phyloP scores from a whole-genome alignment of 53 echinoderm and acorn worm species.

The Luidia sarsii region DNA sequence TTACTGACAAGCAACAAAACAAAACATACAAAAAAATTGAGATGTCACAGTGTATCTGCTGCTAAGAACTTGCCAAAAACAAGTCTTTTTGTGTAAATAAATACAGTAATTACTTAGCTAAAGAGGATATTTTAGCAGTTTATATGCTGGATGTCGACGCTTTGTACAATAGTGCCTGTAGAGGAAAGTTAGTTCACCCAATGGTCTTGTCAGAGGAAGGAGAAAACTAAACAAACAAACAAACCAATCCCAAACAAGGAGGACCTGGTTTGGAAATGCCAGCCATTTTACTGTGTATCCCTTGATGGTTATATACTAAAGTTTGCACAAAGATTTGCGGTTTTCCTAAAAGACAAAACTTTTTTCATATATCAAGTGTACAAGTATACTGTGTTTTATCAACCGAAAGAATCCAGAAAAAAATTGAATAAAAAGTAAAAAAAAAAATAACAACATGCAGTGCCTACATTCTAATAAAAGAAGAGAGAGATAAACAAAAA shows the following conservation, averaged over 20 bases:
- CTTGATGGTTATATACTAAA: slow-evolving; percentile 2
- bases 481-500: not conserved
- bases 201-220: slow-evolving; percentile 30
- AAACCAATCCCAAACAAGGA: not conserved
- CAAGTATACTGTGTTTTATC: slow-evolving; percentile 32
- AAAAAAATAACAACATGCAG: slow-evolving; percentile 8
- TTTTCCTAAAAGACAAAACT: not conserved
- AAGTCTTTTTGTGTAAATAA: slow-evolving; percentile 15
- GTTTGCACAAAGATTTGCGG: slow-evolving; percentile 12
- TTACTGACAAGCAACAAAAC: no score
- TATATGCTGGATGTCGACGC: slow-evolving; percentile 6
- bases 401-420: not conserved
- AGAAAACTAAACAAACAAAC: no score
- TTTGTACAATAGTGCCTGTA: slow-evolving; percentile 47
- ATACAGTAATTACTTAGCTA: slow-evolving; percentile 34
- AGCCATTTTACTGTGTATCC: not conserved
- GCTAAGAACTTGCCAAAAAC: slow-evolving; percentile 52
- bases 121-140: not conserved
- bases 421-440: no score
- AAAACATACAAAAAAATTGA: not conserved
- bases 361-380: slow-evolving; percentile 22
- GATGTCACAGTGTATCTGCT: slow-evolving; percentile 44
- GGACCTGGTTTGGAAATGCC: not conserved
- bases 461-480: slow-evolving; percentile 23
- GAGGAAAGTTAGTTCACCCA: not conserved